Evolutionary conservation across 2,797 vertebrate genomes (phyloP), one percentile per base, ranked within the genome.

Genomic region (Diglossa cyanea): DNA sequence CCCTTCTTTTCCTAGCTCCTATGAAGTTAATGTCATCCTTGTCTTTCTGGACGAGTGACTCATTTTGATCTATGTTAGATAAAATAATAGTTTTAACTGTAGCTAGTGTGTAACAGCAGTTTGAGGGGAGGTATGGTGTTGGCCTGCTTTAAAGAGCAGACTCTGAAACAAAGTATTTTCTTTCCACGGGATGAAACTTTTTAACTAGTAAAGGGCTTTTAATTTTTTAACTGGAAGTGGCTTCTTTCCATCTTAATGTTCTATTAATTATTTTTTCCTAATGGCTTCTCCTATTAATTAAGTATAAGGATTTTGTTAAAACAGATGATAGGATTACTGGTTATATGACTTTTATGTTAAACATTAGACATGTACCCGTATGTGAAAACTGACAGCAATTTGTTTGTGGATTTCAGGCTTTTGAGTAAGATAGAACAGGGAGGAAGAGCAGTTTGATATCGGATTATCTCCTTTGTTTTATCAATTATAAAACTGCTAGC

Each of bases 1-100:
- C 62, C 40, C 54, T 93, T 88, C 61, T 67, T 35, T 76, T 73
- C 57, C 44, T 35, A 40, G 33, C 24, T 65, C 11, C 63, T 63
- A 0, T 54, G 40, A 79, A 82, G 37, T 88, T 85, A 71, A 30
- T 73, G 57, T 31, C 50, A n/a, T 61, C 28, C 2, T 79, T 74
- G 77, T 83, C 84, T 83, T 95, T 82, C 84, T 87, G 67, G 86
- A 53, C 21, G 42, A 90, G 83, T 76, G 83, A 89, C 57, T 85
- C 3, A 9, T 65, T 94, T 79, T 65, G 40, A 68, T 94, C 50
- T 70, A 11, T 58, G 19, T 60, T 85, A 66, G 77, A 62, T 86
- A 76, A 82, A 93, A 50, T 21, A 54, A 20, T 67, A 65, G 42
- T 37, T 91, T 62, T 73, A 75, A 45, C 54, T 90, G 68, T 55